Percentiles rank a stretch among this genome's conserved stretches.
Evolutionary conservation across 2,797 vertebrate species (phyloP).

Genomic region (Bucorvus abyssinicus): DNA sequence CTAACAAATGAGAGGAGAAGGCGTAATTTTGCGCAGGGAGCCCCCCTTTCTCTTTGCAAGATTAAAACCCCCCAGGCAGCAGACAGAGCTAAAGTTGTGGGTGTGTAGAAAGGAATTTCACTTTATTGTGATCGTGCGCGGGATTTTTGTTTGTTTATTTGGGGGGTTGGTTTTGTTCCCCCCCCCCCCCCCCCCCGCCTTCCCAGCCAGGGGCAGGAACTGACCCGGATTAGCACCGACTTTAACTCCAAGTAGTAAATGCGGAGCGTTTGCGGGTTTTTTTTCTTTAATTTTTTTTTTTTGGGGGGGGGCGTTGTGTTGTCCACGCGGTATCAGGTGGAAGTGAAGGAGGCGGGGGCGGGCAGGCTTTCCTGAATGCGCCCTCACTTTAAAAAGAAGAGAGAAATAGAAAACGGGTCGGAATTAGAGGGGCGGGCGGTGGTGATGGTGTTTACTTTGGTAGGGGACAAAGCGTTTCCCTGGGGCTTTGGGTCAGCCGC

Average conservation of each 20-base stretch:
- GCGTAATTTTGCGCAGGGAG: slow-evolving; percentile 71
- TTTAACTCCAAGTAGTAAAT: neutral
- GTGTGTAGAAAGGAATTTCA: slow-evolving; percentile 16
- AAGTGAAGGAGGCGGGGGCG: neutral
- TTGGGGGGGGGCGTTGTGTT: fast-evolving
- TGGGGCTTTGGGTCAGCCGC: neutral
- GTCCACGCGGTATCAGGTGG: neutral
- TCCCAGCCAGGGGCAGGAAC: neutral
- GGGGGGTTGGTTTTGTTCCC: neutral
- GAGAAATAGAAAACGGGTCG: neutral
- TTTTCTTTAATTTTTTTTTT: neutral
- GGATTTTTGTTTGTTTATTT: slow-evolving; percentile 40
- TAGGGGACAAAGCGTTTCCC: neutral
- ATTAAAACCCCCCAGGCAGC: slow-evolving; percentile 59
- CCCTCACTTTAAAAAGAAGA: neutral
- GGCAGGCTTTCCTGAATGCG: neutral
- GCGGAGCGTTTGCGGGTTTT: neutral
- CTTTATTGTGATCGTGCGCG: neutral
- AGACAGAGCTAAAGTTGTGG: slow-evolving; percentile 37
- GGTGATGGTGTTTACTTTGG: neutral
- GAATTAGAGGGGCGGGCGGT: neutral
- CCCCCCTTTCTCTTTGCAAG: slow-evolving; percentile 62
- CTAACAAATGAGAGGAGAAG: slow-evolving; percentile 78
- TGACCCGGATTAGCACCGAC: neutral
- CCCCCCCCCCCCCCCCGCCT: neutral